A percentile compares a stretch with the other conserved stretches of the same genome.
phyloP scores from a whole-genome alignment of 2,888 invertebrate species.

The Tanytarsus gracilentus region DNA sequence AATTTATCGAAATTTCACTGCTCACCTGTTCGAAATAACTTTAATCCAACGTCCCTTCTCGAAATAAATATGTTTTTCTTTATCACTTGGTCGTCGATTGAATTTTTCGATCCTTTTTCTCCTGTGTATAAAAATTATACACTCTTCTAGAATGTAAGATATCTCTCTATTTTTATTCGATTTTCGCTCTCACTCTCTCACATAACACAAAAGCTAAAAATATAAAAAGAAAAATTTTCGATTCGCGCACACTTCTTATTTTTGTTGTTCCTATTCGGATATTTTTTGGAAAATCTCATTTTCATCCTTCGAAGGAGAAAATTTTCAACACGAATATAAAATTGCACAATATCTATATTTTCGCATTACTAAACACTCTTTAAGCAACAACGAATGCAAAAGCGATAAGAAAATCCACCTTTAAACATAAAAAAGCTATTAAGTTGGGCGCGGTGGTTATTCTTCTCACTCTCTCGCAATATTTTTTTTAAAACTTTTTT shows the following conservation, averaged over 20 bases:
- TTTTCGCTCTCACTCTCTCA: too few species aligned
- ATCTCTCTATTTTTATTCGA: too few species aligned
- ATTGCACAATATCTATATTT: background rate
- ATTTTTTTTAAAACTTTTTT: too few species aligned
- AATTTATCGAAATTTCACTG: too few species aligned
- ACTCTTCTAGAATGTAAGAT: too few species aligned
- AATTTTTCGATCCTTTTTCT: too few species aligned
- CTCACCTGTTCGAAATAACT: too few species aligned
- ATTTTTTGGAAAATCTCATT: background rate
- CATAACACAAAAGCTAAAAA: background rate
- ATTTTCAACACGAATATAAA: background rate
- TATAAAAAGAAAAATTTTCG: background rate
- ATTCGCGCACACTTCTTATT: background rate
- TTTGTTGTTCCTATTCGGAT: background rate
- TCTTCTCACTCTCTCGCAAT: background rate
- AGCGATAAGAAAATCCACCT: background rate
- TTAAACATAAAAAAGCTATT: background rate
- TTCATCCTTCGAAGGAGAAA: background rate
- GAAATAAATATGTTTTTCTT: too few species aligned
- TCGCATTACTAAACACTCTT: background rate
- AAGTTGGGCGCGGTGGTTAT: slow-evolving; percentile 3
- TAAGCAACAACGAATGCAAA: background rate
- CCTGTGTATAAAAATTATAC: too few species aligned
- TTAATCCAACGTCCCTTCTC: too few species aligned
- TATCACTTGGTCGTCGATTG: background rate